These are phyloP conservation scores for Gallinago stenura DNA, from an alignment of 2,797 vertebrate genomes.

Conservation along the genomic window DNA sequence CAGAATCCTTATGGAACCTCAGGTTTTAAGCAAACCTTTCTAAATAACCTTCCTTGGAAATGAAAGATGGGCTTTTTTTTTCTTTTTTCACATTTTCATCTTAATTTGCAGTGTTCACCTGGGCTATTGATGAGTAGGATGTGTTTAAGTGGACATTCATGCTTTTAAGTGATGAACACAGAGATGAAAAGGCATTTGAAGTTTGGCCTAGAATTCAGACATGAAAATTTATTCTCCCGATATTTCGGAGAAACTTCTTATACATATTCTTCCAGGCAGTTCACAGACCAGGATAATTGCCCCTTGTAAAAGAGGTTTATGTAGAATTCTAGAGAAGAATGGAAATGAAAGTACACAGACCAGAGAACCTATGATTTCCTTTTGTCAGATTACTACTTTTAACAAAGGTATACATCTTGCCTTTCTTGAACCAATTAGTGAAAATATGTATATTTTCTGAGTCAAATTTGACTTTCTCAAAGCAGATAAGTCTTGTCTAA, in stretches of 20 bases:
- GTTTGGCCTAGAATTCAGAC: constrained; percentile 28
- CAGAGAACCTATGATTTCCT: neutral
- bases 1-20: neutral
- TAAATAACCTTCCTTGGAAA: neutral
- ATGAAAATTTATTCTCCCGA: constrained; percentile 46
- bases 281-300: neutral
- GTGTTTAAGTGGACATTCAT: neutral
- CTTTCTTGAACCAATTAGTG: neutral
- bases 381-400: neutral
- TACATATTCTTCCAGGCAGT: neutral
- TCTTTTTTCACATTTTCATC: neutral
- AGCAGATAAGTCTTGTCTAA: neutral
- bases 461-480: neutral
- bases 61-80: neutral
- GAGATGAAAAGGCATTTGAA: constrained; percentile 32
- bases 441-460: neutral
- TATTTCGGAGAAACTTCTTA: neutral
- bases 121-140: neutral
- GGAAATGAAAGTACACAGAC: neutral
- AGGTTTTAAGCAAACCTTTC: neutral
- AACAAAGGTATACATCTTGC: neutral
- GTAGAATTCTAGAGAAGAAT: neutral
- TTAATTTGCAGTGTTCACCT: neutral
- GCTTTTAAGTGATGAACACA: neutral
- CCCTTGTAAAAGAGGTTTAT: neutral